Evolutionary conservation across 1,140 invertebrate species (phyloP), one percentile per base, ranked within the genome.

Genomic region (Planococcus citri): DNA sequence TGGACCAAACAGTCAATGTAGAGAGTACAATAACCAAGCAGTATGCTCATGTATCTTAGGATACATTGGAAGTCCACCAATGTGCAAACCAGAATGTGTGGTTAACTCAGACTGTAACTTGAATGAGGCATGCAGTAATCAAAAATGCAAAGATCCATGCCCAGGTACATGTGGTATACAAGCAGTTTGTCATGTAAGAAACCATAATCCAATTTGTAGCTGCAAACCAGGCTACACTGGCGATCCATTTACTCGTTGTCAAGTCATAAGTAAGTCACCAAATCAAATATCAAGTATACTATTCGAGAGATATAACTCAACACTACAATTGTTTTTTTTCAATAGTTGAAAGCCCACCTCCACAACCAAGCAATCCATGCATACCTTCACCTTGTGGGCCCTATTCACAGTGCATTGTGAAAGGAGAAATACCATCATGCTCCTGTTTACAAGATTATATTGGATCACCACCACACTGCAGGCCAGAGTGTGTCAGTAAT

Each of bases 121-220:
- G 24, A 83, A 83, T 71, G 82, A 85, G 75, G 87, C 88, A 0
- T 91, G 89, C 76, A 81, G 87, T 20, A 88, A 89, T 77, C 83
- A 89, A 74, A 88, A 88, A 80, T 92, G 90, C 75, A 80, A 82
- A 38, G 85, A 92, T 76, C 89, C 89, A 12, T 92, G 90, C 72
- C 82, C 83, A 8, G 87, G 88, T 68, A 83, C 85, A 10, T 94
- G 91, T 77, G 90, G 90, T 17, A 77, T 84, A 6, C 83, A 85
- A 74, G 85, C 88, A 0, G 82, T 84, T 69, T 91, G 89, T 75
- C 80, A 83, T 73, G 85, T 88, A 1, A 78, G 83, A 2, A 85
- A 85, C 73, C 84, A 86, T 72, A 85, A 84, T 75, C 83, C 85
- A 24, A 82, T 85, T 72, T 88, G 87, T 76, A 84, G 81, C 72